Conservation (phyloP, 2,888 invertebrate species). For the Petrolisthes manimaculis region DNA sequence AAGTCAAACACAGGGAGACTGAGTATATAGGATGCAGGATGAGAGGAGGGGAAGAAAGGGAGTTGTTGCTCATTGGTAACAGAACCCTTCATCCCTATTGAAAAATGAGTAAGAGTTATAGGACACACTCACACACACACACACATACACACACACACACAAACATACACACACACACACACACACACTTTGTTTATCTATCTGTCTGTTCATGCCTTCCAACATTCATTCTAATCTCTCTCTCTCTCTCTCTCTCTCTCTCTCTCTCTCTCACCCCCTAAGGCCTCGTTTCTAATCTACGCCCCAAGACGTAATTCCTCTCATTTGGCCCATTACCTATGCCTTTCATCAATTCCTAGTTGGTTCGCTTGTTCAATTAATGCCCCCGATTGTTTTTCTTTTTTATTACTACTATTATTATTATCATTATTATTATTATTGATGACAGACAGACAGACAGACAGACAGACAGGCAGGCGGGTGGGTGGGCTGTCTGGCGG, state of each 20-base stretch:
- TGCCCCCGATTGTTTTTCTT: slow-evolving; percentile 40
- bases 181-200: too few relatives aligned
- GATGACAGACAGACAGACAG: not conserved
- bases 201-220: too few relatives aligned
- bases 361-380: slow-evolving; percentile 58
- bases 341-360: slow-evolving; percentile 54
- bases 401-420: not conserved
- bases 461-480: not conserved
- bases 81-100: too few relatives aligned
- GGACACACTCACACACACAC: not conserved
- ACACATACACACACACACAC: too few relatives aligned
- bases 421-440: not conserved
- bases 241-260: too few relatives aligned
- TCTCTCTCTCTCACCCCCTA: slow-evolving; percentile 2
- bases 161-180: too few relatives aligned
- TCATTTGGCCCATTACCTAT: slow-evolving; percentile 49
- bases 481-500: too few relatives aligned
- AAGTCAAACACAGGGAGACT: too few relatives aligned
- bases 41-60: too few relatives aligned
- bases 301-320: slow-evolving; percentile 42
- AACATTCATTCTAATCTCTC: too few relatives aligned
- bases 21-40: too few relatives aligned
- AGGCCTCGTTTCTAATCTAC: slow-evolving; percentile 28
- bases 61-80: too few relatives aligned
- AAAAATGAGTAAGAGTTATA: not conserved